Evolutionary conservation across 2,888 invertebrate species (phyloP), one percentile per base, ranked within the genome.

Genomic region (Hydropsyche betteni): DNA sequence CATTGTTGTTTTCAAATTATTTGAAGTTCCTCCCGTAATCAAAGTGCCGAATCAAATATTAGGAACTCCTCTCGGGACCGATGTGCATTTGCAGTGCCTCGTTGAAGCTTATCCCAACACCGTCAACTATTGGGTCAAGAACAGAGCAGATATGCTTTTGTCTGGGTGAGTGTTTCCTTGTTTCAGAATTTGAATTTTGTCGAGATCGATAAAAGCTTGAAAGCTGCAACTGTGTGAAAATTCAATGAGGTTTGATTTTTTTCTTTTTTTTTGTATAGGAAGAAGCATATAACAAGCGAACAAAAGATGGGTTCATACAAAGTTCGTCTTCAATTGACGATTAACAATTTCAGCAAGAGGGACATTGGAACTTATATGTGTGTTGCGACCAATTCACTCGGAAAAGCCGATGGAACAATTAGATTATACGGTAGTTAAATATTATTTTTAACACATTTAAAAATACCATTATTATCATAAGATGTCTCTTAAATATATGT

Each of bases 61-160:
- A 51, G 91, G 91, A 44, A 89, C 90, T 38, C 89, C 90, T 24
- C 81, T 89, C 76, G 89, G 88, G 61, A 88, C 88, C 34, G 88
- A 89, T 81, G 89, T 90, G 50, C 87, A 88, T 79, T 83, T 91
- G 78, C 88, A 89, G 81, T 91, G 91, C 82, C 86, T 87, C 81
- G 89, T 91, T 68, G 91, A 91, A 82, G 90, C 91, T 61, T 90
- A 87, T 82, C 91, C 91, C 38, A 87, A 87, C 81, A 88, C 91
- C 76, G 88, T 90, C 83, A 90, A 90, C 85, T 91, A 90, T 83
- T 91, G 91, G 91, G 84, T 89, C 81, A 89, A 88, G 81, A 88
- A 78, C 52, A 78, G 76, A 73, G 78, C 75, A 61, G 87, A 88
- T 80, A 86, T 88, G 83, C 82, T 89, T 44, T 84, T 88, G 72